These are phyloP conservation scores for Himalopsyche japonica DNA, from an alignment of 2,888 invertebrate genomes.

Conservation along the genomic window DNA sequence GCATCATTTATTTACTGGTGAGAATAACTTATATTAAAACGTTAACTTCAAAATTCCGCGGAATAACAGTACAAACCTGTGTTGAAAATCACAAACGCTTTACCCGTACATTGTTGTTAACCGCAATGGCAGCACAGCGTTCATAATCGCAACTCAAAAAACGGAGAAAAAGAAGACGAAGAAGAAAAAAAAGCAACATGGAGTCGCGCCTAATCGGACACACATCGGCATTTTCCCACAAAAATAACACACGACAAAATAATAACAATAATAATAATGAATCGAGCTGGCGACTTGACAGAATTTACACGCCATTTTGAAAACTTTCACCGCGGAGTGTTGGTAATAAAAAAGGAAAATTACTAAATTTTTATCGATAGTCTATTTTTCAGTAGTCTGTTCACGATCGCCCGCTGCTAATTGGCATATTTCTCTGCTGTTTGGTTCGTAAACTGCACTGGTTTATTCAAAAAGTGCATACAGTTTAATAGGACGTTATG, in stretches of 20 bases:
- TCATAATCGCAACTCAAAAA: not conserved
- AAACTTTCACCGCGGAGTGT: slow-evolving; percentile 19
- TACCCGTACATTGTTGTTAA: not conserved
- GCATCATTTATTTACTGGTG: not conserved
- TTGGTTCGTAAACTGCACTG: not conserved
- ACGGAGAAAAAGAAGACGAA: not conserved
- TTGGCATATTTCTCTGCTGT: not conserved
- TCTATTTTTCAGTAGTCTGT: not conserved
- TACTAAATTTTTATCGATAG: not conserved
- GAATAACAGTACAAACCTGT: not conserved
- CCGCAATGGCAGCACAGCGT: not conserved
- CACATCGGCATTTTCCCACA: slow-evolving; percentile 20
- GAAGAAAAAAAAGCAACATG: not conserved
- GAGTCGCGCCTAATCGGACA: slow-evolving; percentile 19
- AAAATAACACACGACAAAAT: slow-evolving; percentile 23
- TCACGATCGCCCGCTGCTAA: not conserved
- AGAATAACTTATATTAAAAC: not conserved
- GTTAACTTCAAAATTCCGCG: not conserved
- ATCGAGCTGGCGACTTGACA: slow-evolving; percentile 2
- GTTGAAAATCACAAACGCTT: not conserved
- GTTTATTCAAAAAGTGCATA: not conserved
- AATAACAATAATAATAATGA: not conserved
- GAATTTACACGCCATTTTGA: slow-evolving; percentile 28
- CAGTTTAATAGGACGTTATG: too few species aligned
- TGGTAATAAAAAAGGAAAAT: not conserved